Conservation (phyloP, 2,888 invertebrate species). For the Zootermopsis nevadensis region DNA sequence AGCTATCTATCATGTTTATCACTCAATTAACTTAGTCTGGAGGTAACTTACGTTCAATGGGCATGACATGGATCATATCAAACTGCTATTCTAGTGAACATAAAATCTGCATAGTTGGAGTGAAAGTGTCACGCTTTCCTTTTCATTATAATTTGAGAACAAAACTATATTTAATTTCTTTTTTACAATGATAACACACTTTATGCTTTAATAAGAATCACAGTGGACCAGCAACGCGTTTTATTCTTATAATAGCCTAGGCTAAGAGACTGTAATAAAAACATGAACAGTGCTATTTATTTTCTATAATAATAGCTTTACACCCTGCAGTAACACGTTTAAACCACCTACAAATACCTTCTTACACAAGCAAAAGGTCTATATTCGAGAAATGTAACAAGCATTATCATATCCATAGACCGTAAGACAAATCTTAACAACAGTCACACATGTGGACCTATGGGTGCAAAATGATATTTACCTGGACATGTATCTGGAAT, state of each 20-base stretch:
- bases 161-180: background rate
- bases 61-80: slow-evolving; percentile 24
- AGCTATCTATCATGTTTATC: background rate
- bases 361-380: no score
- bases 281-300: no score
- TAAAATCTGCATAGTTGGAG: slow-evolving; percentile 5
- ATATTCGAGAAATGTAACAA: no score
- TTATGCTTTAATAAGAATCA: background rate
- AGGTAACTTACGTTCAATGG: background rate
- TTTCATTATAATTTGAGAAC: slow-evolving; percentile 1
- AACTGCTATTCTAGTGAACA: background rate
- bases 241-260: background rate
- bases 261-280: no score
- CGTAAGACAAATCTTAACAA: no score
- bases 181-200: background rate
- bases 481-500: no score
- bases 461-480: no score
- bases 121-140: slow-evolving; percentile 29
- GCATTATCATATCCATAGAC: no score
- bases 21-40: background rate
- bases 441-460: no score
- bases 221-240: background rate
- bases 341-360: no score
- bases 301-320: no score
- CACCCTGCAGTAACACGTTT: no score